phyloP scores from a whole-genome alignment of 1,140 invertebrate species.

The silkworm (Bombyx mori) region ASM3026992v2 NC_085118.1:12958001-12958500 shows the following conservation, averaged over 20 bases:
- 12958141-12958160: too few relatives aligned
- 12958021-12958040: too few relatives aligned
- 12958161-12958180: too few relatives aligned
- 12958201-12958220: slow-evolving; percentile 2
- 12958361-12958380: slow-evolving; percentile 5
- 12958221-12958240: neutral
- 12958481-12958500: neutral
- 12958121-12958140: too few relatives aligned
- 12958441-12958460: neutral
- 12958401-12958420: too few relatives aligned
- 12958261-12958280: neutral
- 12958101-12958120: too few relatives aligned
- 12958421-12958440: neutral
- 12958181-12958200: too few relatives aligned
- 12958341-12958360: slow-evolving; percentile 4
- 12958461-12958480: neutral
- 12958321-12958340: slow-evolving; percentile 5
- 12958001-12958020: too few relatives aligned
- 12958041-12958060: too few relatives aligned
- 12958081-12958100: too few relatives aligned
- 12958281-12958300: slow-evolving; percentile 5
- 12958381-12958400: neutral
- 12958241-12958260: neutral
- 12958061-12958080: too few relatives aligned
- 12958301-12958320: slow-evolving; percentile 8